Percentiles rank a stretch among this genome's conserved stretches.
phyloP scores from a whole-genome alignment of 1,140 invertebrate genomes.

The Pseudomyrmex dendroicus region DNA sequence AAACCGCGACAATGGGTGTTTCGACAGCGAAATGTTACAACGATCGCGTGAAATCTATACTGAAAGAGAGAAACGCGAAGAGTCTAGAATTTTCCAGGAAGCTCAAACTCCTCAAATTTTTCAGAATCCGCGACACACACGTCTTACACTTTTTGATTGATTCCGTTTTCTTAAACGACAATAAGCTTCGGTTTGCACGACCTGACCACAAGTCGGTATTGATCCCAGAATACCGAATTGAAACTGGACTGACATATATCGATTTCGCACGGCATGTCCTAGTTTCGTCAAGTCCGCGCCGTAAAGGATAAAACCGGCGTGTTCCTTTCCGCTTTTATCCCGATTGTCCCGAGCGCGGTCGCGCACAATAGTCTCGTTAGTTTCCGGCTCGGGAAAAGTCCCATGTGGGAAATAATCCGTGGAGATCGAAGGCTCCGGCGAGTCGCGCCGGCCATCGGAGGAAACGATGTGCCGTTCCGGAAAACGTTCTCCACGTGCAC shows the following conservation, averaged over 20 bases:
- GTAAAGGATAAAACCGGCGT: conserved; percentile 68
- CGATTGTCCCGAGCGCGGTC: not conserved
- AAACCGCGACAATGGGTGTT: too few relatives aligned
- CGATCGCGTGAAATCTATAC: not conserved
- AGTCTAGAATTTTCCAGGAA: not conserved
- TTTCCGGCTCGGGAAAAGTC: not conserved
- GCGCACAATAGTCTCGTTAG: not conserved
- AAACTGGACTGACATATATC: conserved; percentile 76
- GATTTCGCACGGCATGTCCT: conserved; percentile 73
- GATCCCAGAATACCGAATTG: conserved; percentile 74
- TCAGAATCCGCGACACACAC: not conserved
- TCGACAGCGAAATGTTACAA: not conserved
- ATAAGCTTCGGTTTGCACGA: conserved; percentile 23
- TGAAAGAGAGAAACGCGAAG: not conserved
- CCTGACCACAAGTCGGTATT: conserved; percentile 59
- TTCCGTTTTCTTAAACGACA: conserved; percentile 36
- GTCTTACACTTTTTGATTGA: not conserved
- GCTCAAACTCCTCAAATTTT: not conserved
- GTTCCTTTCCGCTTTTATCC: conserved; percentile 47
- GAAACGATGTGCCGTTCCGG: conserved; percentile 25
- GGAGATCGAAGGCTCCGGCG: conserved; percentile 19
- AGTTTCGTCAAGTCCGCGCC: conserved; percentile 73
- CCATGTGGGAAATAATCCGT: conserved; percentile 9
- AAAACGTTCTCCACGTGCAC: conserved; percentile 25
- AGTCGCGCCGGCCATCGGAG: not conserved